Base-by-base conservation (phyloP, 2,797 vertebrate species). In the Carapus acus region DNA sequence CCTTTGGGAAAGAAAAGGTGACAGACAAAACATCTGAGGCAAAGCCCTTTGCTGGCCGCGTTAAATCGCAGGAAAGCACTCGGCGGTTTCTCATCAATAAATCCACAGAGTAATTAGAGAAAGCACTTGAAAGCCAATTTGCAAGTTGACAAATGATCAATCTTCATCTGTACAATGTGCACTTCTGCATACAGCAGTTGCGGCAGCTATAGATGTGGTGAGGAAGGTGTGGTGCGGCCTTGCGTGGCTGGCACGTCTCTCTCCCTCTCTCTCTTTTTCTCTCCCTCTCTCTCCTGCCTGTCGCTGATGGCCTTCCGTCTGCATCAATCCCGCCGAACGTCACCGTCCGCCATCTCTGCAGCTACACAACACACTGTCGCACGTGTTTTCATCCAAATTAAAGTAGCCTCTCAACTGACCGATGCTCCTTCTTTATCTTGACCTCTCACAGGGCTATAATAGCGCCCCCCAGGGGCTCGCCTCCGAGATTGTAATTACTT, bases 401-500 rank as follows among this genome's bases (percentile, higher is more conserved):
- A 73, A 82, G 73, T 77, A 47, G 22, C 46, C 48, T 54, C 53
- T 49, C 33, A 21, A 54, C 71, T 66, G 61, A 62, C 43, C 41
- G 54, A 14, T 51, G 69, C 59, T 53, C 47, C 61, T 74, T 50
- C 79, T 81, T 74, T 67, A 71, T 72, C 49, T 50, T 48, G 72
- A 75, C 70, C 31, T 7, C 14, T 13, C 61, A 57, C 36, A 58
- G 17, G 23, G 52, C 43, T 64, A 51, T 66, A 74, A 62, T 54
- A 57, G 58, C 67, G 55, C 44, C 40, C 65, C 66, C 18, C n/a
- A n/a, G n/a, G 13, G 39, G 54, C 65, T 58, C 38, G 59, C 68
- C 80, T 84, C n/a, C n/a, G n/a, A n/a, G n/a, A n/a, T n/a, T n/a
- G n/a, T 87, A 84, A 89, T 87, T 80, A 84, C 74, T 80, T 83